Conservation (phyloP, 2,797 vertebrate genomes). For the Picus viridis region DNA sequence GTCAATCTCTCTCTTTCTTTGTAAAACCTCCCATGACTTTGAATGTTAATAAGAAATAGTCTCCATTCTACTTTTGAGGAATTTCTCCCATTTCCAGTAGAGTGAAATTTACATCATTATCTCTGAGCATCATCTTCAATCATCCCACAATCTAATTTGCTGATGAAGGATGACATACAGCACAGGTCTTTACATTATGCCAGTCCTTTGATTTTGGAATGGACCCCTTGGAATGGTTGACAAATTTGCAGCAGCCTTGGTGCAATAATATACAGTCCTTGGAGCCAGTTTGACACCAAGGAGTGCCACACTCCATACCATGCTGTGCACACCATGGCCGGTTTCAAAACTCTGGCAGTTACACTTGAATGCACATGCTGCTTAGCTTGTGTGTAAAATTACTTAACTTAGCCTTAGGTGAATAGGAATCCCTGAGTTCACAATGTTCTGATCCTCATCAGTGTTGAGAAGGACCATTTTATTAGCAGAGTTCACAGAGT, state of each 20-base stretch:
- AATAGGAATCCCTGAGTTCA: not conserved
- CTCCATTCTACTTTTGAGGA: not conserved
- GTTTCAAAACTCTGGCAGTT: not conserved
- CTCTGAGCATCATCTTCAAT: not conserved
- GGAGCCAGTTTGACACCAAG: not conserved
- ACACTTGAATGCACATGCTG: not conserved
- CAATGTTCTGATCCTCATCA: not conserved
- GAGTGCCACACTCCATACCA: fast-evolving
- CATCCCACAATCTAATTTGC: not conserved
- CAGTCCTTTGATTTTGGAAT: not conserved
- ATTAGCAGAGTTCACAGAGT: not conserved
- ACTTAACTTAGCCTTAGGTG: not conserved
- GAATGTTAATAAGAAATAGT: not conserved
- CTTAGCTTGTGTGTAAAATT: not conserved
- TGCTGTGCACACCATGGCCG: not conserved
- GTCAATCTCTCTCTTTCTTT: not conserved
- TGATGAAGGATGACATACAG: fast-evolving
- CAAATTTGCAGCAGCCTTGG: not conserved
- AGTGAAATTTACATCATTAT: not conserved
- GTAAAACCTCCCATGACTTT: not conserved
- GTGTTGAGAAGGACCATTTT: not conserved
- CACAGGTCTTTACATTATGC: not conserved
- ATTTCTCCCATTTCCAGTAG: not conserved
- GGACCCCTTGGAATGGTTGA: not conserved
- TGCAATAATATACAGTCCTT: not conserved